These are phyloP conservation scores for Calameuta idolon DNA, from an alignment of 2,888 invertebrate species.

Conservation along the genomic window DNA sequence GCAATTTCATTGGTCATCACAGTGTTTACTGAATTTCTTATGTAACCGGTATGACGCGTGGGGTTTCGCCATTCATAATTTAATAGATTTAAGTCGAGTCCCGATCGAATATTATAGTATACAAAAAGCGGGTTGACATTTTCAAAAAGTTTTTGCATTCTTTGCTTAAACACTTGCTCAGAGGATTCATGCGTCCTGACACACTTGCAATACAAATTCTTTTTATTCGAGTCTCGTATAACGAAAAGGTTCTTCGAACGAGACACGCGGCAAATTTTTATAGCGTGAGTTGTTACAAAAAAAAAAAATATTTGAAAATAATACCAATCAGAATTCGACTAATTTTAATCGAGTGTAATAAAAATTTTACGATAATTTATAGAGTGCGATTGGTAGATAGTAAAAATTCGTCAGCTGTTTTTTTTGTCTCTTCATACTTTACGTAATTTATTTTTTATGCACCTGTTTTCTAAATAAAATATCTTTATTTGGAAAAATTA, in stretches of 20 bases:
- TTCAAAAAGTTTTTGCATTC: background rate
- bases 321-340: background rate
- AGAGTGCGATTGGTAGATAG: background rate
- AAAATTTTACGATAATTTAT: background rate
- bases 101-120: background rate
- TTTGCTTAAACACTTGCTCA: background rate
- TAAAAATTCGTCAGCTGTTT: too few relatives aligned
- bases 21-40: background rate
- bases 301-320: background rate
- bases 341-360: background rate
- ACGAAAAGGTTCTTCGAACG: background rate
- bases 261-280: background rate
- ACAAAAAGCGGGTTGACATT: background rate
- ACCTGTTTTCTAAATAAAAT: background rate
- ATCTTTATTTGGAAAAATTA: background rate
- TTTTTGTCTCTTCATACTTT: too few relatives aligned
- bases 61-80: background rate
- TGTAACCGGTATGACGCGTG: background rate
- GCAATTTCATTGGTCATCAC: constrained; percentile 1
- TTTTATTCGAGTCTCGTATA: background rate
- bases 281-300: constrained; percentile 11
- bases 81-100: too few relatives aligned
- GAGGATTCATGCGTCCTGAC: background rate
- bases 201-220: background rate
- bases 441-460: too few relatives aligned